Conservation (phyloP, 2,797 vertebrate genomes). For the Trematomus bernacchii region DNA sequence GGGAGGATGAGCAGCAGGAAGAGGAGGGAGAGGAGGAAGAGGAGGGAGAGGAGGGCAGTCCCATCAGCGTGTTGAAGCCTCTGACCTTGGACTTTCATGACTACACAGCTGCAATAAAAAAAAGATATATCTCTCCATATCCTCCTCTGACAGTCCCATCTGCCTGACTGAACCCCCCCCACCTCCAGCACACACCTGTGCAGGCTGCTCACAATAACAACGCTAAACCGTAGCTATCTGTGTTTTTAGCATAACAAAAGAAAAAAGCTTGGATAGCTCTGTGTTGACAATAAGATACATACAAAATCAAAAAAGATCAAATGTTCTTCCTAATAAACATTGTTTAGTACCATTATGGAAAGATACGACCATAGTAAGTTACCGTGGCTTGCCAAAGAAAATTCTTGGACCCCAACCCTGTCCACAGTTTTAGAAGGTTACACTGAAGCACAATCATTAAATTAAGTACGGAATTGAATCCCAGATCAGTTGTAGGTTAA, state of each 20-base stretch:
- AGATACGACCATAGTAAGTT: neutral
- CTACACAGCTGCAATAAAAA: constrained; percentile 6
- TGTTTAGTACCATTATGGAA: neutral
- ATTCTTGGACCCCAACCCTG: too few species aligned
- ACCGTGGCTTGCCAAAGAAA: too few species aligned
- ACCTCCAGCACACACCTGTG: constrained; percentile 5
- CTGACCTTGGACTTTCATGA: constrained; percentile 58
- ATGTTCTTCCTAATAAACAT: neutral
- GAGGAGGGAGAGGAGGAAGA: constrained; percentile 46
- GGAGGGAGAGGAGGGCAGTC: constrained; percentile 43
- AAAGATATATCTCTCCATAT: neutral
- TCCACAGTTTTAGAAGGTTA: too few species aligned
- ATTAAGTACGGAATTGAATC: too few species aligned
- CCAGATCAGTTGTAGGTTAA: too few species aligned
- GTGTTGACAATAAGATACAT: neutral
- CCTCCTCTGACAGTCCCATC: constrained; percentile 1
- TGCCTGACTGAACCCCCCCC: constrained; percentile 28
- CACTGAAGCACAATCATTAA: too few species aligned
- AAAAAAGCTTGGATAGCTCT: neutral
- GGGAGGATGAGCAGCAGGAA: constrained; percentile 21
- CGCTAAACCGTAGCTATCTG: neutral
- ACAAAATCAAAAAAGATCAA: neutral
- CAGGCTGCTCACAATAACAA: neutral
- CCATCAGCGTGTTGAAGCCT: constrained; percentile 19
- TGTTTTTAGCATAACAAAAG: neutral